A percentile compares a stretch with the other conserved stretches of the same genome.
These are phyloP conservation scores for Ctenosaura bakeri DNA, from an alignment of 2,797 vertebrate species.

Conservation along the genomic window DNA sequence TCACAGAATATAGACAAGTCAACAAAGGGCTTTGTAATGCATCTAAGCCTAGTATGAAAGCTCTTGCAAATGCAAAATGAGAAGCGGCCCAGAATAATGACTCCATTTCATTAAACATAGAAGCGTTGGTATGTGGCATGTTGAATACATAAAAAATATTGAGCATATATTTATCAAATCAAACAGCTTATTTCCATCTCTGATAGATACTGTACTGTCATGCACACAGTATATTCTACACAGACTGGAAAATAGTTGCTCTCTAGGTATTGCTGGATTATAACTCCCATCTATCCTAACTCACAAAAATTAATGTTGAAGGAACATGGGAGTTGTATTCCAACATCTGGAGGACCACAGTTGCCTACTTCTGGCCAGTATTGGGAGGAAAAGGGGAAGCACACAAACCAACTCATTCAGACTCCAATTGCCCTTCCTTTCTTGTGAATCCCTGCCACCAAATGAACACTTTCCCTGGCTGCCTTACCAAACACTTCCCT, in stretches of 20 bases:
- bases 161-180: not conserved
- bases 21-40: not conserved
- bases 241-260: not conserved
- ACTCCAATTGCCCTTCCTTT: not conserved
- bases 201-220: not conserved
- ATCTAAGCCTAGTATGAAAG: conserved; percentile 55
- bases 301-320: no score
- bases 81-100: conserved; percentile 23
- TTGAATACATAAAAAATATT: not conserved
- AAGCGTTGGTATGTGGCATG: not conserved
- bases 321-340: no score
- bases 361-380: not conserved
- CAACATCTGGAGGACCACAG: no score
- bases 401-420: not conserved
- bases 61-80: conserved; percentile 58
- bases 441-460: not conserved
- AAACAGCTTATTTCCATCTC: not conserved
- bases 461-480: not conserved
- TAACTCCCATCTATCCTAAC: not conserved
- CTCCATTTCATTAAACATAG: not conserved
- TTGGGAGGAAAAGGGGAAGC: not conserved
- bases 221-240: not conserved
- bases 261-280: not conserved
- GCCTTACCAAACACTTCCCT: no score
- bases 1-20: conserved; percentile 62